Evolutionary conservation across 2,888 invertebrate genomes (phyloP), one percentile per base, ranked within the genome.

Genomic region (Amiota communis): DNA sequence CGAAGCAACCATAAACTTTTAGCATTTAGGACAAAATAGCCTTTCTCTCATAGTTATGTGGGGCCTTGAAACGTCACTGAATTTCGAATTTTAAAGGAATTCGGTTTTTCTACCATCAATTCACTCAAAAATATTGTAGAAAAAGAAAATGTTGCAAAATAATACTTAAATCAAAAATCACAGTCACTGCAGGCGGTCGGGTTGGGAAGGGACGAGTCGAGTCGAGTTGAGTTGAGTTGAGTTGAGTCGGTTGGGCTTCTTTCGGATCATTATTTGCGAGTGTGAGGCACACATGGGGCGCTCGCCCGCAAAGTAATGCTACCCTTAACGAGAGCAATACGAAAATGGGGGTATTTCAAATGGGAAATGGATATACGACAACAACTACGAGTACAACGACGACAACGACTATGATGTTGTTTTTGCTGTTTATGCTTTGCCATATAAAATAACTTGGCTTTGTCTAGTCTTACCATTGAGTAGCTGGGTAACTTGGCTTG

Each of bases 141-240:
- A 53, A 53, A 71, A 15, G 71, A 72, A 76, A 80, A 77, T 76
- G 76, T 81, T 79, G 84, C 83, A 74, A 82, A 83, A 84, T 84
- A 82, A 84, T 83, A 80, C 84, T 83, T 83, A 84, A 83, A 83
- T 84, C 83, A 83, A 83, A 83, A 84, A 84, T 84, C 83, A 83
- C 77, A 79, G 81, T 81, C 63, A 77, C 75, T 74, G 75, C 72
- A 72, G 72, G 65, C 65, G 65, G 65, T 65, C 65, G 65, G 15
- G 36, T 36, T 36, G 36, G 36, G 36, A 36, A 36, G 36, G 36
- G 3, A 2, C 23, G 23, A 23, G 36, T 36, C 36, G 36, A 36
- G 36, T 36, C 36, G 36, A 36, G 36, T 36, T 6, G 36, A 36
- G 36, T 36, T 36, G 36, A 2, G 36, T 36, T 36, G 36, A 36